A percentile compares a stretch with the other conserved stretches of the same genome.
phyloP scores from a whole-genome alignment of 2,113 vertebrate genomes.

The Brachirus orientalis region DNA sequence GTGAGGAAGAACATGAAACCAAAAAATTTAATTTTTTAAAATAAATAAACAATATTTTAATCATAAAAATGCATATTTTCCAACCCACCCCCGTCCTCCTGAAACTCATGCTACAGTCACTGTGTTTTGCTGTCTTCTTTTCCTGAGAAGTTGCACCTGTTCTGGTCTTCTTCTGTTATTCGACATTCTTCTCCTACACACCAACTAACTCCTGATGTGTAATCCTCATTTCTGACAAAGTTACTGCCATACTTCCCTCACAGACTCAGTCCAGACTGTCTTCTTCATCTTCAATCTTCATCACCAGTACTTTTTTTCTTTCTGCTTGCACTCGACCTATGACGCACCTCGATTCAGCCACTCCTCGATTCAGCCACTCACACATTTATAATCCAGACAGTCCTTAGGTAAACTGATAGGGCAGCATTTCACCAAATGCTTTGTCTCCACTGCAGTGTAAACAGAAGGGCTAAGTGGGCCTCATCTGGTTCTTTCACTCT shows the following conservation, averaged over 20 bases:
- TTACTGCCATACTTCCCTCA: not conserved
- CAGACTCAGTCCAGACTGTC: slow-evolving; percentile 27
- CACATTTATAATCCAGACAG: slow-evolving; percentile 51
- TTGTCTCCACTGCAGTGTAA: slow-evolving; percentile 63
- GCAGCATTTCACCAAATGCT: slow-evolving; percentile 54
- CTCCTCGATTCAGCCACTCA: not conserved
- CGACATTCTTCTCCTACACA: not conserved
- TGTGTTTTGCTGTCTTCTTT: not conserved
- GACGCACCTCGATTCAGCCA: slow-evolving; percentile 12
- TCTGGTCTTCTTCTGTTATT: not conserved
- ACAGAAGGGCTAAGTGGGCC: slow-evolving; percentile 62
- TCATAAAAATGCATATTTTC: no score
- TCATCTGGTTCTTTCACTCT: slow-evolving; percentile 60
- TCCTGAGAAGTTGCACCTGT: slow-evolving; percentile 23
- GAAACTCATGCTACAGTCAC: no score
- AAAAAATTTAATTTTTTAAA: no score
- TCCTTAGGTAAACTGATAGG: slow-evolving; percentile 54
- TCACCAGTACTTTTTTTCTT: slow-evolving; percentile 13
- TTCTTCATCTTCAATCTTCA: not conserved
- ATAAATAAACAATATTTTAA: no score
- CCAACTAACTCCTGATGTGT: not conserved
- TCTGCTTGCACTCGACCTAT: slow-evolving; percentile 35
- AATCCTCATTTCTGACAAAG: not conserved
- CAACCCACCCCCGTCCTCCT: no score
- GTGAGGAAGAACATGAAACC: no score